phyloP scores from a whole-genome alignment of 2,797 vertebrate genomes.

The Acanthurus leucopareius region DNA sequence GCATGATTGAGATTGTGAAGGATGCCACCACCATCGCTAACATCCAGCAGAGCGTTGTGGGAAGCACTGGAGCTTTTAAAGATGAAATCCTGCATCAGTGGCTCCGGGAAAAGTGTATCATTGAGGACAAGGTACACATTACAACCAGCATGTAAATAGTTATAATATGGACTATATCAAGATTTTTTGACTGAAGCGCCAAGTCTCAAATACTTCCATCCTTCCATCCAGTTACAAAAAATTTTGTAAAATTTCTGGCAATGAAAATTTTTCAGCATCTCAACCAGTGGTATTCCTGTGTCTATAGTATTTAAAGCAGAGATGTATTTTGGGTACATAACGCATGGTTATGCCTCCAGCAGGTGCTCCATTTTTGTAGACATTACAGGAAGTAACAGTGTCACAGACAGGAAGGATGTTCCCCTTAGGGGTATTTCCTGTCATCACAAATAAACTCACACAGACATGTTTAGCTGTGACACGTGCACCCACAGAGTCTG shows the following conservation, averaged over 20 bases:
- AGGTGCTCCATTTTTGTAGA: constrained; percentile 29
- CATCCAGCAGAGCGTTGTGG: constrained; percentile 98
- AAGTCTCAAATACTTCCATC: background rate
- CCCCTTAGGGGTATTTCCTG: constrained; percentile 62
- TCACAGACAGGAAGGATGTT: constrained; percentile 76
- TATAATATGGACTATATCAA: background rate
- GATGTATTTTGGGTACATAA: background rate
- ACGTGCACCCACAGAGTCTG: constrained; percentile 28
- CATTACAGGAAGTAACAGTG: constrained; percentile 56
- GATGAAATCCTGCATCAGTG: constrained; percentile 97
- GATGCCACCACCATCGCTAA: constrained; percentile 98
- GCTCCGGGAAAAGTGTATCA: constrained; percentile 94
- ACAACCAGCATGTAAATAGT: background rate
- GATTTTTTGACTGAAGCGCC: background rate
- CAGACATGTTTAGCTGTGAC: constrained; percentile 23
- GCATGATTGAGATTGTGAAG: constrained; percentile 99
- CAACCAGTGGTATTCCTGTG: no score
- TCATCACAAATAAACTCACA: constrained; percentile 8
- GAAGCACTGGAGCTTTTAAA: constrained; percentile 97
- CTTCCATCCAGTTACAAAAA: background rate
- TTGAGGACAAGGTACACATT: constrained; percentile 92
- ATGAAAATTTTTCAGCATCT: no score
- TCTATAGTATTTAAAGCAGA: no score
- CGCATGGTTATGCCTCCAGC: constrained; percentile 5
- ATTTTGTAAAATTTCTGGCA: no score